These are phyloP conservation scores for Cepaea nemoralis DNA, from an alignment of 1,140 invertebrate genomes.

Conservation along the genomic window DNA sequence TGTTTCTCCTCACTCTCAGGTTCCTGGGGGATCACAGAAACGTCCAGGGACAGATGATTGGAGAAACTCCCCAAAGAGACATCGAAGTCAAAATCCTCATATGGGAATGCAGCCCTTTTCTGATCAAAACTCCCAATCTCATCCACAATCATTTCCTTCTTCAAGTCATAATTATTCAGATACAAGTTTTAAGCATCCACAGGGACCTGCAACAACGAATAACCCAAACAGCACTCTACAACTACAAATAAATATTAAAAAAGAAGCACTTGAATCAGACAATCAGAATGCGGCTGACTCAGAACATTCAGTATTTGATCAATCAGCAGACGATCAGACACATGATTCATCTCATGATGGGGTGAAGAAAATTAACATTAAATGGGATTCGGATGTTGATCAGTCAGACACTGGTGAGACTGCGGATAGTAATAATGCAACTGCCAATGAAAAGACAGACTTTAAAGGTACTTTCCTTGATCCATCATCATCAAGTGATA, in stretches of 20 bases:
- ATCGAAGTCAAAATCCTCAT: background rate
- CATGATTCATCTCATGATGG: background rate
- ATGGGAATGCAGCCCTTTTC: background rate
- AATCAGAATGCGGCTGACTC: background rate
- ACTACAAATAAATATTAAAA: conserved; percentile 29
- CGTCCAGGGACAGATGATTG: conserved; percentile 27
- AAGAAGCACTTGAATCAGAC: conserved; percentile 33
- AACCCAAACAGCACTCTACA: background rate
- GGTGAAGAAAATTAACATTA: conserved; percentile 14
- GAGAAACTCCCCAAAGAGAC: conserved; percentile 22
- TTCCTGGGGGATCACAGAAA: conserved; percentile 21
- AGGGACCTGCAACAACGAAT: background rate
- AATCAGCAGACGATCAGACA: conserved; percentile 19
- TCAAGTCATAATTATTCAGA: background rate
- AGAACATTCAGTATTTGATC: background rate
- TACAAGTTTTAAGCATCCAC: conserved; percentile 10
- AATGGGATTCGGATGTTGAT: conserved; percentile 29
- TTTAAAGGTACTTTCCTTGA: conserved; percentile 38
- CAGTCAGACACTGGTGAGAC: background rate
- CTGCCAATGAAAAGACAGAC: conserved; percentile 11
- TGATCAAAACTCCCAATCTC: conserved; percentile 2
- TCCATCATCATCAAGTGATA: background rate
- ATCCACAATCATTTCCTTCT: background rate
- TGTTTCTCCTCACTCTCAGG: conserved; percentile 32
- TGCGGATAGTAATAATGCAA: background rate